These are phyloP conservation scores for Pelosia muscerda DNA, from an alignment of 2,888 invertebrate genomes.

Conservation along the genomic window DNA sequence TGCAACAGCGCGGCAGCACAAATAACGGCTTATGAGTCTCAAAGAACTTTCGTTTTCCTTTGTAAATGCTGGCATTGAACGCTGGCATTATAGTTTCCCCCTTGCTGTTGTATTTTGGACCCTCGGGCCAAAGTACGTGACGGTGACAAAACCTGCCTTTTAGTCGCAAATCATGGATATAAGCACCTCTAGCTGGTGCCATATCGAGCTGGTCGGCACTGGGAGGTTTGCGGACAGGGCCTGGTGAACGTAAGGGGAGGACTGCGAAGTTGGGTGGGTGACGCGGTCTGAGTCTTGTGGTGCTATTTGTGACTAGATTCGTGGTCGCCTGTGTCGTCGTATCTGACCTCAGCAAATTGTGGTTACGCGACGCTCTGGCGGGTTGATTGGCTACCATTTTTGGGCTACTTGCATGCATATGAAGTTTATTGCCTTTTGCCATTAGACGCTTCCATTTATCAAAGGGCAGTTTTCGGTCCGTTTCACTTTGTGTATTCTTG, in stretches of 20 bases:
- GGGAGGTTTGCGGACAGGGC: slow-evolving; percentile 25
- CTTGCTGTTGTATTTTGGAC: slow-evolving; percentile 45
- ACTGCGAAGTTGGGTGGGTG: background rate
- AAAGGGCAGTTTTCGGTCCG: background rate
- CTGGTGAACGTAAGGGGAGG: background rate
- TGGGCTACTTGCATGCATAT: slow-evolving; percentile 2
- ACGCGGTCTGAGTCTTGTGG: background rate
- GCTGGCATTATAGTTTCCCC: slow-evolving; percentile 53
- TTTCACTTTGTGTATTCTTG: background rate
- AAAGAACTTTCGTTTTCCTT: slow-evolving; percentile 41
- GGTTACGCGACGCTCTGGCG: background rate
- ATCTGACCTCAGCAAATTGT: background rate
- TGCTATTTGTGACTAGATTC: background rate
- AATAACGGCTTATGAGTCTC: slow-evolving; percentile 52
- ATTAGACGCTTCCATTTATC: slow-evolving; percentile 9
- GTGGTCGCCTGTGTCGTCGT: background rate
- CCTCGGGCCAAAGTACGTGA: slow-evolving; percentile 60
- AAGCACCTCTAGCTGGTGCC: slow-evolving; percentile 66
- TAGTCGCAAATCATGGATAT: slow-evolving; percentile 52
- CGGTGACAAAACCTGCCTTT: slow-evolving; percentile 72
- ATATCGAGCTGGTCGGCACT: slow-evolving; percentile 62
- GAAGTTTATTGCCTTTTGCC: slow-evolving; percentile 11
- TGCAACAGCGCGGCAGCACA: slow-evolving; percentile 74
- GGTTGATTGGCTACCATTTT: background rate
- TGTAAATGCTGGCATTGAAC: slow-evolving; percentile 20